These are phyloP conservation scores for Andrena bucephala DNA, from an alignment of 2,888 invertebrate species.

Conservation along the genomic window DNA sequence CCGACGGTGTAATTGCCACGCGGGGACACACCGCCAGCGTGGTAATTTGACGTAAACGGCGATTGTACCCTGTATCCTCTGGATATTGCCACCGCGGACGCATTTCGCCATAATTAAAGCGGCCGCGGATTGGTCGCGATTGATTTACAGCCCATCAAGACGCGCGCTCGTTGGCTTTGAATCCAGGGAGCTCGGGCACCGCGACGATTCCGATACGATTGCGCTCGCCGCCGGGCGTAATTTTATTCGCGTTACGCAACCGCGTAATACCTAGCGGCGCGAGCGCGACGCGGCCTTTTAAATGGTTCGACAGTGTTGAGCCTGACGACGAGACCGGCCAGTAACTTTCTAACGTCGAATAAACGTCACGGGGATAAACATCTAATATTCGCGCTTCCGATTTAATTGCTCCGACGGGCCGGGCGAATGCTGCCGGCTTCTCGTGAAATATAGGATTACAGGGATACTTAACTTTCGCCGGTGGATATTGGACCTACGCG, in stretches of 20 bases:
- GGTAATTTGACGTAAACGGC: slow-evolving; percentile 55
- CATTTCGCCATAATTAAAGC: slow-evolving; percentile 52
- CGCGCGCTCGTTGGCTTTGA: slow-evolving; percentile 12
- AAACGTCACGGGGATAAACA: background rate
- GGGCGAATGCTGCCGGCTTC: background rate
- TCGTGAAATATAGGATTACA: slow-evolving; percentile 24
- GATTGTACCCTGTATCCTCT: slow-evolving; percentile 5
- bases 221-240: slow-evolving; percentile 17
- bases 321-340: background rate
- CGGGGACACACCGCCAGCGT: slow-evolving; percentile 28
- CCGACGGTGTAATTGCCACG: slow-evolving; percentile 27
- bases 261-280: slow-evolving; percentile 25
- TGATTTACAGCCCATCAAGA: slow-evolving; percentile 43
- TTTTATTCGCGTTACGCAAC: slow-evolving; percentile 38
- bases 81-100: slow-evolving; percentile 10
- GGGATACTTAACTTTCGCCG: slow-evolving; percentile 33
- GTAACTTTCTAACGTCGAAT: slow-evolving; percentile 17
- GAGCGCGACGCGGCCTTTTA: slow-evolving; percentile 27
- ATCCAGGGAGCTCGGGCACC: background rate
- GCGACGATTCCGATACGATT: slow-evolving; percentile 37
- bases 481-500: slow-evolving; percentile 27
- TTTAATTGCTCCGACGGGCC: slow-evolving; percentile 30
- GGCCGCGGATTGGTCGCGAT: slow-evolving; percentile 37
- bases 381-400: slow-evolving; percentile 37
- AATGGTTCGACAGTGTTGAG: slow-evolving; percentile 23